Percentiles rank a stretch among this genome's conserved stretches.
phyloP scores from a whole-genome alignment of 2,888 invertebrate species.

The Pocota personata region DNA sequence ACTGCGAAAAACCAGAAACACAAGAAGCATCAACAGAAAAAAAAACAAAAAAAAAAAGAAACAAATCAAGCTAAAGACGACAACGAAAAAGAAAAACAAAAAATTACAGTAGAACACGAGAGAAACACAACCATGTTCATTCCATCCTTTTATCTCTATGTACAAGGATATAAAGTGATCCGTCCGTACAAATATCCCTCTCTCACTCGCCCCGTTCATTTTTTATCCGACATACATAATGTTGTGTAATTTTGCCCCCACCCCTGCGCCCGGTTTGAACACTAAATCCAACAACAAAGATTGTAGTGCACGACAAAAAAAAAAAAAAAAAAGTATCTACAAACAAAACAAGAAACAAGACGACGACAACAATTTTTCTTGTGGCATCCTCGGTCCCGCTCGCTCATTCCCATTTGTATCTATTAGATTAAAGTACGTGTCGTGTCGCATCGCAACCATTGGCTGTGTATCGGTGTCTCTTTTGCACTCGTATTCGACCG shows the following conservation, averaged over 20 bases:
- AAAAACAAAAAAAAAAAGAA: constrained; percentile 64
- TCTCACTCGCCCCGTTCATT: constrained; percentile 59
- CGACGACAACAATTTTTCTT: constrained; percentile 75
- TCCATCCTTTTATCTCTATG: constrained; percentile 74
- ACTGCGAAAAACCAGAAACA: constrained; percentile 68
- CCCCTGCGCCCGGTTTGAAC: constrained; percentile 42
- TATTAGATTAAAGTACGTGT: constrained; percentile 82
- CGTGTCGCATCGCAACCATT: constrained; percentile 74
- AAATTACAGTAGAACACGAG: constrained; percentile 64
- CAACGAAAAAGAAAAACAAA: constrained; percentile 50
- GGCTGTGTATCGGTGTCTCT: constrained; percentile 69
- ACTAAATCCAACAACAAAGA: constrained; percentile 28
- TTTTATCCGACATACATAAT: constrained; percentile 70
- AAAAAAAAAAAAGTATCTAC: constrained; percentile 54
- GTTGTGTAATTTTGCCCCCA: constrained; percentile 73
- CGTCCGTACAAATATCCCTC: constrained; percentile 69
- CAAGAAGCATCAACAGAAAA: constrained; percentile 69
- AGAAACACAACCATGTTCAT: constrained; percentile 73
- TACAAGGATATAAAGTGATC: constrained; percentile 74
- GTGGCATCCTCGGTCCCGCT: constrained; percentile 78
- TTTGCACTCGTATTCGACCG: constrained; percentile 49
- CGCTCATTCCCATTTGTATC: constrained; percentile 82
- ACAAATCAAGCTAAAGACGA: constrained; percentile 62
- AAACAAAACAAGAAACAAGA: constrained; percentile 74
- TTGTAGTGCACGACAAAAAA: constrained; percentile 26